Evolutionary conservation across 2,113 vertebrate species (phyloP).

Genomic region (Ciconia boyciana): DNA sequence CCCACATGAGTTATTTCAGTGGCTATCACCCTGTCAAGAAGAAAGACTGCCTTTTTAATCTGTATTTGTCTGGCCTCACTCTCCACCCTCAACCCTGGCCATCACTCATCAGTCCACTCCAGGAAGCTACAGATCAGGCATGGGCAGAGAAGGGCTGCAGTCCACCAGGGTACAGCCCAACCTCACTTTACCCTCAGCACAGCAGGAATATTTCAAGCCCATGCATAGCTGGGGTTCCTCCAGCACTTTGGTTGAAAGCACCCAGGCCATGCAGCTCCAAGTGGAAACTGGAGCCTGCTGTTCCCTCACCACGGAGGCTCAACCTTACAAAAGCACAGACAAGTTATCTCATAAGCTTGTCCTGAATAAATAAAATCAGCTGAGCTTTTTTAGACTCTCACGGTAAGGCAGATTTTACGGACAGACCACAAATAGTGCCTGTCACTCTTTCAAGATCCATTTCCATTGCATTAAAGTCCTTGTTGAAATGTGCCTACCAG

Average conservation of each 20-base stretch:
- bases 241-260: not conserved
- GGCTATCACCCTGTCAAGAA: not conserved
- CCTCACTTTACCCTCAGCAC: not conserved
- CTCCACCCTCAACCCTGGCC: not conserved
- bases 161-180: not conserved
- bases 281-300: not conserved
- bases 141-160: not conserved
- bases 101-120: not conserved
- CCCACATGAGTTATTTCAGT: not conserved
- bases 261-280: not conserved
- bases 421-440: conserved; percentile 5
- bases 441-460: not conserved
- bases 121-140: not conserved
- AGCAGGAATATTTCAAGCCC: not conserved
- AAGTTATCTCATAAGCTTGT: not conserved
- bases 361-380: conserved; percentile 25
- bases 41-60: not conserved
- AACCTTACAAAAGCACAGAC: conserved; percentile 18
- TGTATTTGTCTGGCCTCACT: not conserved
- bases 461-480: not conserved
- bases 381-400: conserved; percentile 5
- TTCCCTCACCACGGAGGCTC: not conserved
- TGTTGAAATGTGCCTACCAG: conserved; percentile 18
- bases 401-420: not conserved
- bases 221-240: not conserved